phyloP scores from a whole-genome alignment of 2,113 vertebrate species.

The Carassius carassius region DNA sequence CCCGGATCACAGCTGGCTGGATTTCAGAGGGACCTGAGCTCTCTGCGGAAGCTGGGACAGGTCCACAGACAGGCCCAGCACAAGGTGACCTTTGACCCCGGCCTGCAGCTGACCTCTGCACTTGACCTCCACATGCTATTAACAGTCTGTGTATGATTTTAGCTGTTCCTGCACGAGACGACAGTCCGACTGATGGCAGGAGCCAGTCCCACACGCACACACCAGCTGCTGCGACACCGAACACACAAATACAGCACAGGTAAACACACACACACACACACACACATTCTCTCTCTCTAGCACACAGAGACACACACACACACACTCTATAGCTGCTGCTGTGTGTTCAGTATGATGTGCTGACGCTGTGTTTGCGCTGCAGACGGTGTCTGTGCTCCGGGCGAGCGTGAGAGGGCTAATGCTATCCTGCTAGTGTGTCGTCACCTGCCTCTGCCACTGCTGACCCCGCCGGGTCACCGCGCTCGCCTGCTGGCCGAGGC shows the following conservation, averaged over 20 bases:
- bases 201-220: constrained; percentile 95
- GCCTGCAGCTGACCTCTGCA: background rate
- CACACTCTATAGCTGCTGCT: background rate
- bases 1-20: constrained; percentile 86
- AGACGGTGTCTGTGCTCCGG: constrained; percentile 82
- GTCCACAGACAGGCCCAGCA: constrained; percentile 88
- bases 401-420: constrained; percentile 90
- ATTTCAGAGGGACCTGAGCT: constrained; percentile 94
- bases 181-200: constrained; percentile 96
- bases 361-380: constrained; percentile 51
- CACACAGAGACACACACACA: constrained; percentile 3
- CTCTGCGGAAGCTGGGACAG: constrained; percentile 88
- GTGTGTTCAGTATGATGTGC: background rate
- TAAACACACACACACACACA: constrained; percentile 39
- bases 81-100: constrained; percentile 74
- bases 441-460: constrained; percentile 92
- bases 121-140: background rate
- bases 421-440: constrained; percentile 95
- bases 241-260: constrained; percentile 64
- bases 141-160: background rate
- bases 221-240: constrained; percentile 95
- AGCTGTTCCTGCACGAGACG: constrained; percentile 97
- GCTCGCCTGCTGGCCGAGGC: constrained; percentile 92
- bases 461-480: constrained; percentile 90
- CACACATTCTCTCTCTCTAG: background rate